Percentiles rank a stretch among this genome's conserved stretches.
Evolutionary conservation across 2,888 invertebrate species (phyloP).

Genomic region (Amiota minor): DNA sequence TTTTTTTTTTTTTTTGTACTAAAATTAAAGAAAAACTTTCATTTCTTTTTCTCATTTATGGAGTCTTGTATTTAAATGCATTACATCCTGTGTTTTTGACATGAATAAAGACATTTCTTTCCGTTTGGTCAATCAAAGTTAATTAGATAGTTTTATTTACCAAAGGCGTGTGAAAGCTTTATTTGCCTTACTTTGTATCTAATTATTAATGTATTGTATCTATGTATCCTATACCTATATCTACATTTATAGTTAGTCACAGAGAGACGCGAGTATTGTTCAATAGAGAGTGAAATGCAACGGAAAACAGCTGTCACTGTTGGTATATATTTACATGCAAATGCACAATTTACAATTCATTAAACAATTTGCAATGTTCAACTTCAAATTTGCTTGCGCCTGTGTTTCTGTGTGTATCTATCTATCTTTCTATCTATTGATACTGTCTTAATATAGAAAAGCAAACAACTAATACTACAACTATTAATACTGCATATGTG

Average conservation of each 20-base stretch:
- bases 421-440: neutral
- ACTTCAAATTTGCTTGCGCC: neutral
- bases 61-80: neutral
- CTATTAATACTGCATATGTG: too few relatives aligned
- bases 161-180: too few relatives aligned
- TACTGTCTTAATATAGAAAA: neutral
- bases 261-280: neutral
- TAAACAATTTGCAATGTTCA: slow-evolving; percentile 53
- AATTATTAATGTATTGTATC: too few relatives aligned
- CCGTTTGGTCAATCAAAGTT: slow-evolving; percentile 11
- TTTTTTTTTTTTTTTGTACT: neutral
- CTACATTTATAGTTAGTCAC: too few relatives aligned
- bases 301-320: slow-evolving; percentile 47
- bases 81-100: neutral
- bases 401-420: neutral
- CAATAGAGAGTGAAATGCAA: slow-evolving; percentile 1
- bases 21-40: slow-evolving; percentile 20
- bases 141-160: neutral
- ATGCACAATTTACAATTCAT: slow-evolving; percentile 61
- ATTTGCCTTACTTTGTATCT: too few relatives aligned
- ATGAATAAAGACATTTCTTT: too few relatives aligned
- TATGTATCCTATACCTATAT: too few relatives aligned
- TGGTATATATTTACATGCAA: slow-evolving; percentile 55
- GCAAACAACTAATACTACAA: too few relatives aligned
- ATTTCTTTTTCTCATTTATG: slow-evolving; percentile 20